Percentiles rank a stretch among this genome's conserved stretches.
Conservation (phyloP, 2,113 vertebrate genomes). For the Trachemys scripta region DNA sequence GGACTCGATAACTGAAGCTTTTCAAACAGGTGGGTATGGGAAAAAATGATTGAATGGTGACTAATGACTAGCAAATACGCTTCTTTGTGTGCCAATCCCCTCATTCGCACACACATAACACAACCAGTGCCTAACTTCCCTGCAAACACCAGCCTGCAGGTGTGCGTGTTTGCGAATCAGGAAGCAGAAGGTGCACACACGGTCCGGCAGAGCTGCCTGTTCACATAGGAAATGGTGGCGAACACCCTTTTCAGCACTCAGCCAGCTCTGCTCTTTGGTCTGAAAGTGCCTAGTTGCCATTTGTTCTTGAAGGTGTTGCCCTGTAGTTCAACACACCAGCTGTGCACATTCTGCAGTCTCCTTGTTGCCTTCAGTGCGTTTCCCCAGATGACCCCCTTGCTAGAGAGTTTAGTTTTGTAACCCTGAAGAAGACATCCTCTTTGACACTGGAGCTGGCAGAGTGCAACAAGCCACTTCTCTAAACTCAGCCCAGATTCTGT, state of each 20-base stretch:
- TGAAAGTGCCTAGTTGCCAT: neutral
- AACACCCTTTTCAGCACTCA: too few species aligned
- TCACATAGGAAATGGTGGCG: too few species aligned
- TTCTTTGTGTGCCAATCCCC: neutral
- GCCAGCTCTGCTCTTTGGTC: neutral
- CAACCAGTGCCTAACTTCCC: too few species aligned
- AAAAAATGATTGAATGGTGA: neutral
- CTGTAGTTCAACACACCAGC: neutral
- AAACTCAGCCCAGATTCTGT: neutral
- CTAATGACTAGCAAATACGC: neutral
- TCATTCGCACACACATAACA: too few species aligned
- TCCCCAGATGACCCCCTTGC: neutral
- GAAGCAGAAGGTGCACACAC: too few species aligned
- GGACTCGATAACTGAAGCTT: neutral
- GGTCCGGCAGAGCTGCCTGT: too few species aligned
- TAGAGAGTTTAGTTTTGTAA: rapidly evolving
- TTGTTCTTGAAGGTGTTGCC: neutral
- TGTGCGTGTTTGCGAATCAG: too few species aligned
- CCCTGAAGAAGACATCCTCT: rapidly evolving
- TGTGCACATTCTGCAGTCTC: neutral
- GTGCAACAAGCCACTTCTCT: rapidly evolving
- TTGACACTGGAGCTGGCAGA: rapidly evolving
- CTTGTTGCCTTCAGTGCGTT: neutral
- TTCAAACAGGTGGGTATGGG: neutral
- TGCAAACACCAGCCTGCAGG: too few species aligned